These are phyloP conservation scores for Pelagia noctiluca DNA, from an alignment of 30 jellyfish, hydroid and myxozoan species.

Conservation along the genomic window DNA sequence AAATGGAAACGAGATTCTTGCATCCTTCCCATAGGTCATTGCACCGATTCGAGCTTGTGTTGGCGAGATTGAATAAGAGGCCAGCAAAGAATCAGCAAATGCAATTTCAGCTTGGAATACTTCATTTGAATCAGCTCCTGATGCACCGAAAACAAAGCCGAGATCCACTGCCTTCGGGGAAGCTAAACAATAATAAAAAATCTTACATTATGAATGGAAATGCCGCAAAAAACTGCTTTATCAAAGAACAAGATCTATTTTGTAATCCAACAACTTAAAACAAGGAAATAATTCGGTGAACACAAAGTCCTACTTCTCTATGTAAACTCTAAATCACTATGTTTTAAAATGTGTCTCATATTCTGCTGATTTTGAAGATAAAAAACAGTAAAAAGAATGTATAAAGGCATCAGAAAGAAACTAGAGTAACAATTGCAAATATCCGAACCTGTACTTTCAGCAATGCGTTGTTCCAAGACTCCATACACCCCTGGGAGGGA, in stretches of 20 bases:
- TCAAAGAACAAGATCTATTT: too few relatives aligned
- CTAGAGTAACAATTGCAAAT: too few relatives aligned
- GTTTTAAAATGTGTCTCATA: too few relatives aligned
- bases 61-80: conserved; percentile 69
- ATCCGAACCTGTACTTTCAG: conserved; percentile 47
- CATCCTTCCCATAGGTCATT: conserved; percentile 63
- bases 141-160: conserved; percentile 80
- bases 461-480: conserved; percentile 49
- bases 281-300: too few relatives aligned
- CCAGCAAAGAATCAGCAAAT: conserved; percentile 52
- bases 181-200: conserved; percentile 39
- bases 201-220: too few relatives aligned
- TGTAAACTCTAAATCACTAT: too few relatives aligned
- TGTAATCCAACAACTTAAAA: too few relatives aligned
- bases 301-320: too few relatives aligned
- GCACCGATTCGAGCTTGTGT: conserved; percentile 75
- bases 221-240: too few relatives aligned
- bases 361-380: too few relatives aligned
- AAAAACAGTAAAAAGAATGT: too few relatives aligned
- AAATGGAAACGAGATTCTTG: conserved; percentile 52
- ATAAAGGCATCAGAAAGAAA: too few relatives aligned
- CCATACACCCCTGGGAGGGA: conserved; percentile 69
- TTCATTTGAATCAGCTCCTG: conserved; percentile 56
- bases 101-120: conserved; percentile 43
- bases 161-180: conserved; percentile 71